Conservation (phyloP, 1,140 invertebrate species). For the Camponotus vicinus region DNA sequence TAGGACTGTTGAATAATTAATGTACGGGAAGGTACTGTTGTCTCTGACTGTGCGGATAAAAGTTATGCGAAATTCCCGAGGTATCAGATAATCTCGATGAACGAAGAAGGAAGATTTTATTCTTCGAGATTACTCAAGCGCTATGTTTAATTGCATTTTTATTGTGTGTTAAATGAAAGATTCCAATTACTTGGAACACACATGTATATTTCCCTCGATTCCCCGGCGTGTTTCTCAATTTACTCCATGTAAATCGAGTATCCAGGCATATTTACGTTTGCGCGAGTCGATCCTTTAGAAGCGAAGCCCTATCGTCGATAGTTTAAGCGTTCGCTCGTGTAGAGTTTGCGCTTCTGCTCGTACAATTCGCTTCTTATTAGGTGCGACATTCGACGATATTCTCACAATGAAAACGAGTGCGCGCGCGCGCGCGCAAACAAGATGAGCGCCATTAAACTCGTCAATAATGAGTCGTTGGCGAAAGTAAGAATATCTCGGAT, state of each 20-base stretch:
- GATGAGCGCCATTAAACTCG: constrained; percentile 47
- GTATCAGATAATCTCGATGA: constrained; percentile 1
- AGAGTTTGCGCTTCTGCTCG: constrained; percentile 34
- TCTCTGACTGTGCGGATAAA: background rate
- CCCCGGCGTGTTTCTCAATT: background rate
- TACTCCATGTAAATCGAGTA: background rate
- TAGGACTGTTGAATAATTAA: background rate
- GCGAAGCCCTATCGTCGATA: background rate
- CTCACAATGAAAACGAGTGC: constrained; percentile 42
- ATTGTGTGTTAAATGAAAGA: background rate
- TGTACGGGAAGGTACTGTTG: background rate
- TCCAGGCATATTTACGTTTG: background rate
- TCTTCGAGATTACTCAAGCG: background rate
- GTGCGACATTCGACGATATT: constrained; percentile 14
- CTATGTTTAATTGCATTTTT: background rate
- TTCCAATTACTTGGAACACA: background rate
- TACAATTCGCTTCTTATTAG: constrained; percentile 53
- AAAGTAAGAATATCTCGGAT: constrained; percentile 52
- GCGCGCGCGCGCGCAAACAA: background rate
- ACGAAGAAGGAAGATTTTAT: background rate
- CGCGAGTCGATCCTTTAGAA: constrained; percentile 1
- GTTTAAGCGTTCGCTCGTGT: background rate
- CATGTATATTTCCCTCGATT: background rate
- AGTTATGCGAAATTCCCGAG: background rate
- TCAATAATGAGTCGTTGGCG: constrained; percentile 69